Base-by-base conservation (phyloP, 2,888 invertebrate species). In the Drosophila koepferae region DNA sequence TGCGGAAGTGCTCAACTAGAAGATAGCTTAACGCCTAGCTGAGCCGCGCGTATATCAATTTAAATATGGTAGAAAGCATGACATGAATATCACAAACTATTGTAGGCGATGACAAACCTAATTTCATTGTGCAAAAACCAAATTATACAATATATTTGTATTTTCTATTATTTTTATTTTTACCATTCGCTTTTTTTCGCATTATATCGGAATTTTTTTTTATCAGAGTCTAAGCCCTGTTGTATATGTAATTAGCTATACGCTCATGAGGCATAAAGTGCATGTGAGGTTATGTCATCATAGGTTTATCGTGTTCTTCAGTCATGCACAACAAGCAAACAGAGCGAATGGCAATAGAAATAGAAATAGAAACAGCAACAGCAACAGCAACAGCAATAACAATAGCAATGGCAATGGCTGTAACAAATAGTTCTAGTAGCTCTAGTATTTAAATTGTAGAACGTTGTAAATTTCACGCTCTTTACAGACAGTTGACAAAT, bases 381-480 rank as follows among this genome's bases (percentile, higher is more conserved):
- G 36, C 53, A 63, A 44, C 53, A 60, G 18, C 54, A 65, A 10
- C 3, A 28, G 3, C 34, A 46, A 46, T 1, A 23, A 10, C 9
- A 59, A 18, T 3, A 44, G 16, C 3, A 58, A 20, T 5, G 46
- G 23, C 34, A 44, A 20, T 9, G 62, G 34, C 44, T 56, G 66
- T 58, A 71, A 81, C 60, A 73, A 77, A 68, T 68, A 67, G 55
- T 77, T 3, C 23, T 23, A 23, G 23, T 69, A 80, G 68, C 59
- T 85, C 63, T 73, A 80, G 80, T 80, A 80, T 72, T 80, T 80
- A 74, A 82, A 84, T 82, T 84, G 70, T 77, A 74, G 73, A 85
- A 71, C 61, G 60, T 61, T 80, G 82, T 84, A 74, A 77, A 63
- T 77, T 81, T 84, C 70, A 81, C 77, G 80, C 85, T 64, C 67